Evolutionary conservation across 2,888 invertebrate genomes (phyloP).

Genomic region (Anaspis maculata): DNA sequence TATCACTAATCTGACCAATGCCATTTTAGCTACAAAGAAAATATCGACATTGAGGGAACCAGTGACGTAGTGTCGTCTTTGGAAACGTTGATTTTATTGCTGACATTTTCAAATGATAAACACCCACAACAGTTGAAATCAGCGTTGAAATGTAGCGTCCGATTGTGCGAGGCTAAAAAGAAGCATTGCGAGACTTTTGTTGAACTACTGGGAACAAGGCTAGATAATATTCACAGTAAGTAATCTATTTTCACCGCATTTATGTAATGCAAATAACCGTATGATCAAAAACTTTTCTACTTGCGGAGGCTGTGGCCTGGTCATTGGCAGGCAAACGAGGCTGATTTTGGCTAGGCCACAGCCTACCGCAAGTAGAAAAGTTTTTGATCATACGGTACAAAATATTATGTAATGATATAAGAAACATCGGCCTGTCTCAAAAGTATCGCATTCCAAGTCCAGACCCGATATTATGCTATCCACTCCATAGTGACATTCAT

Average conservation of each 20-base stretch:
- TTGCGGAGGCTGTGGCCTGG: too few relatives aligned
- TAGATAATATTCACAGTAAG: constrained; percentile 40
- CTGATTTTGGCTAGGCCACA: too few relatives aligned
- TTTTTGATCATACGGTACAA: too few relatives aligned
- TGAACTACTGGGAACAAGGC: constrained; percentile 51
- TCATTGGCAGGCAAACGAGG: too few relatives aligned
- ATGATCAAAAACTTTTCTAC: too few relatives aligned
- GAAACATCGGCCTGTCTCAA: too few relatives aligned
- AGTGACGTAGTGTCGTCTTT: constrained; percentile 57
- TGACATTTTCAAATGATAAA: constrained; percentile 44
- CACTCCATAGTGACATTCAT: too few relatives aligned
- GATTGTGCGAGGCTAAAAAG: constrained; percentile 55
- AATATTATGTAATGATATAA: too few relatives aligned
- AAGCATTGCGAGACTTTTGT: constrained; percentile 58
- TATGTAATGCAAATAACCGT: too few relatives aligned
- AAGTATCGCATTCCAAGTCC: too few relatives aligned
- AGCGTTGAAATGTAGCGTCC: constrained; percentile 65
- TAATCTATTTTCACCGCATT: constrained; percentile 16
- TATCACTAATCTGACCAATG: background rate
- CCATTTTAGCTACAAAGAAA: constrained; percentile 54
- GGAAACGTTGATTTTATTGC: constrained; percentile 55
- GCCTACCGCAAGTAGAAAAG: too few relatives aligned
- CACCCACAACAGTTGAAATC: constrained; percentile 54
- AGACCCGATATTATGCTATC: too few relatives aligned
- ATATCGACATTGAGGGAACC: constrained; percentile 52